Base-by-base conservation (phyloP, 2,113 vertebrate genomes). In the Calidris pygmaea region DNA sequence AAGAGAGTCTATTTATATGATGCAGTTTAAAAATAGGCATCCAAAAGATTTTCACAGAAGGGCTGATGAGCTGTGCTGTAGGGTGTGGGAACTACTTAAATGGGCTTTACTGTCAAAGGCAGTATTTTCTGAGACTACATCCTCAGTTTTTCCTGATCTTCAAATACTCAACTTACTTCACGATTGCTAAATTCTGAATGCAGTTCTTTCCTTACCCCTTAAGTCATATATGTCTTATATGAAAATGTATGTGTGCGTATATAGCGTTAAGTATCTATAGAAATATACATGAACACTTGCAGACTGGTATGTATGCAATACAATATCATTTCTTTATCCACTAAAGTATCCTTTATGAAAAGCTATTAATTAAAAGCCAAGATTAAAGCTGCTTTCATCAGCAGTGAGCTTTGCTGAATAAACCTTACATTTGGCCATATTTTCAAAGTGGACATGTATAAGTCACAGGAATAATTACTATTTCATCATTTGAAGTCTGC, bases 401-500 rank as follows among this genome's bases (percentile, higher is more conserved):
- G 68, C 81, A 70, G 0, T 35, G 65, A 78, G 77, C 65, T 90
- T 72, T 92, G 32, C 83, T 91, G 84, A 75, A 73, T 21, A 87
- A 93, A 78, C 58, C 45, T 71, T 75, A 35, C 23, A 8, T 89
- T 76, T 82, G 89, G 62, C 62, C 19, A 0, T 50, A 13, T 76
- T 95, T 89, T 93, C 77, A 45, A 92, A 87, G 90, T 89, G 80
- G 73, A 50, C 80, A 24, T 29, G 22, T 58, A 14, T 23, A 93
- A 91, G 77, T 75, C 94, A 72, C 0, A 1, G 65, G 53, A 55
- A 65, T 56, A 62, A 92, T 82, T 78, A 66, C 60, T 32, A 73
- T 91, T 92, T 95, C 32, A 55, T 82, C 67, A 85, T 73, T 48
- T 91, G 83, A 94, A 76, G 27, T 79, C 76, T 92, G 84, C 18